Base-by-base conservation (phyloP, 2,888 invertebrate genomes). In the Agrotis ipsilon region DNA sequence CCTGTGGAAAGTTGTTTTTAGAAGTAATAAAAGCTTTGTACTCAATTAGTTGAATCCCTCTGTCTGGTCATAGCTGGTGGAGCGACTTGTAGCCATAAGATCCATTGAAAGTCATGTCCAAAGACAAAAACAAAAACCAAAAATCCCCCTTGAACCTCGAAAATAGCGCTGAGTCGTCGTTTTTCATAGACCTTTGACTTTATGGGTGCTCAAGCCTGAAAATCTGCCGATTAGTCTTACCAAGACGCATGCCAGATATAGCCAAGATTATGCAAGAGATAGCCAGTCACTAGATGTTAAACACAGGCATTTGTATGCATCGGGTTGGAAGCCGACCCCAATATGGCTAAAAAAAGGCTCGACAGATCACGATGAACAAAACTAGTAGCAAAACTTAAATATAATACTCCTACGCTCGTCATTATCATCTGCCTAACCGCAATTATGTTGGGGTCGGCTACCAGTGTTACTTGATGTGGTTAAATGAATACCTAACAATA, bases 381-480 rank as follows among this genome's bases (percentile, higher is more conserved):
- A 48, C 21, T 49, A 0, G 4, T 32, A 21, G 18, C 2, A 0
- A n/a, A 68, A 45, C 21, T 2, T 6, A 27, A 39, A 18, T 45
- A 67, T 11, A 16, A 68, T 9, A 16, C 27, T 18, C 18, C 14
- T 19, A 19, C 5, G 5, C 13, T 51, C 19, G 5, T 1, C 3
- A 13, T 54, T n/a, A 32, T 51, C 75, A 68, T 72, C 68, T 75
- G 39, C 57, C 18, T 46, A 1, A 72, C 75, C 75, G 19, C 72
- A 72, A 46, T 13, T n/a, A 51, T 58, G 51, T 75, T 75, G 67
- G 51, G 46, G 68, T 18, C 72, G 1, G 68, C 72, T 72, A 14
- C 72, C 72, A 67, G 72, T 75, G 27, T 72, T 72, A 75, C 75
- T 7, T 27, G 13, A 67, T 75, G 75, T 72, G 72, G 72, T 72